These are phyloP conservation scores for Amniataba percoides DNA, from an alignment of 2,797 vertebrate genomes.

Conservation along the genomic window DNA sequence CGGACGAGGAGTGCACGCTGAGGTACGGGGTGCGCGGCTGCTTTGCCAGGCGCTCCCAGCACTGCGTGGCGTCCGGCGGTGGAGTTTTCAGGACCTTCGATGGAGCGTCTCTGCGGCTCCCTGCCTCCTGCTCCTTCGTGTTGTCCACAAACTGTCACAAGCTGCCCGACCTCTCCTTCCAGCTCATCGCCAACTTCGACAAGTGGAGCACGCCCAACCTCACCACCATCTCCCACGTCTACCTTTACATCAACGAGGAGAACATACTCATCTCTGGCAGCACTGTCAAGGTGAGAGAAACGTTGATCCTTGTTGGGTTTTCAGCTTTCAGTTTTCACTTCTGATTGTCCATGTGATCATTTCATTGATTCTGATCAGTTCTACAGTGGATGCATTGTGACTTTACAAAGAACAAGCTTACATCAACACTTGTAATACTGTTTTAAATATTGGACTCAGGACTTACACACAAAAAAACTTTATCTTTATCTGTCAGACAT, in stretches of 20 bases:
- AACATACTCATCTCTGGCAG: conserved; percentile 97
- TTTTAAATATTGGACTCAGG: not conserved
- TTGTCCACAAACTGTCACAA: conserved; percentile 99
- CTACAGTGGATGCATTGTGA: not conserved
- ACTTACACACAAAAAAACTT: no score
- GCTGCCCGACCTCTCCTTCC: conserved; percentile 97
- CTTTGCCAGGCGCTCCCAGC: conserved; percentile 91
- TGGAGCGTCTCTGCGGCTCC: conserved; percentile 94
- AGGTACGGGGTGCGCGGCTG: conserved; percentile 92
- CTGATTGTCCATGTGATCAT: not conserved
- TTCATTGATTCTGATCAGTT: not conserved
- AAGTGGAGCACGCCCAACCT: conserved; percentile 98
- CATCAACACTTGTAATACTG: no score
- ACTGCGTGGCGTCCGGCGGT: conserved; percentile 93
- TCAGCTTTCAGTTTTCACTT: not conserved
- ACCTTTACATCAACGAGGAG: conserved; percentile 98
- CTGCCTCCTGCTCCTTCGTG: conserved; percentile 97
- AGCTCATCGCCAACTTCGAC: conserved; percentile 98
- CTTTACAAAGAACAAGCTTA: not conserved
- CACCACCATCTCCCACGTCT: conserved; percentile 96
- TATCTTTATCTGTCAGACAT: no score
- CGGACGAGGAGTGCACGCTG: conserved; percentile 92
- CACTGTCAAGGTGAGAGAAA: conserved; percentile 90
- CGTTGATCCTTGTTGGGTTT: rapidly evolving
- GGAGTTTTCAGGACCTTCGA: conserved; percentile 98